Evolutionary conservation across 2,888 invertebrate genomes (phyloP).

Genomic region (Caenorhabditis becei): DNA sequence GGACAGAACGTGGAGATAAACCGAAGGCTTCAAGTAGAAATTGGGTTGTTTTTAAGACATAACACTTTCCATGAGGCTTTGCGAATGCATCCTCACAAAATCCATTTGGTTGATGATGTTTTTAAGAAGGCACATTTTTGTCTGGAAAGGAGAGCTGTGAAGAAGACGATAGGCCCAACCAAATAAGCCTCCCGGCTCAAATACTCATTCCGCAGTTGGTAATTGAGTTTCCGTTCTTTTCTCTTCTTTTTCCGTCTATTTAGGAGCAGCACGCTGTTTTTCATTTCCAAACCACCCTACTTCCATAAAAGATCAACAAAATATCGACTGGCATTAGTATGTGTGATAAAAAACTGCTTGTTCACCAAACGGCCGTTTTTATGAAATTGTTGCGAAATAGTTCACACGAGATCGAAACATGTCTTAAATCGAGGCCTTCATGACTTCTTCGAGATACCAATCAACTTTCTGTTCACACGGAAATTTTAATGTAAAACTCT

Average conservation of each 20-base stretch:
- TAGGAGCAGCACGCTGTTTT: not conserved
- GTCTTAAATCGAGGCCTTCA: too few species aligned
- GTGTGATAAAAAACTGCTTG: too few species aligned
- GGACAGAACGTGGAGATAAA: too few species aligned
- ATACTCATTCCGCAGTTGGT: constrained; percentile 30
- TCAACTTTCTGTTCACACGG: constrained; percentile 3
- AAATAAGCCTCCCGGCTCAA: constrained; percentile 38
- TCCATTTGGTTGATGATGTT: not conserved
- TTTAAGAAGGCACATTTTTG: not conserved
- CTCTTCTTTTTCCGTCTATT: not conserved
- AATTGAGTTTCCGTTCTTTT: constrained; percentile 51
- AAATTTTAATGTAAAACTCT: not conserved
- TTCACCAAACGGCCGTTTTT: too few species aligned
- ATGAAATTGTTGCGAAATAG: too few species aligned
- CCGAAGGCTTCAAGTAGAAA: too few species aligned
- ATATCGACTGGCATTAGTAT: too few species aligned
- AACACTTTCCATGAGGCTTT: not conserved
- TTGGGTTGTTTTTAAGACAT: too few species aligned
- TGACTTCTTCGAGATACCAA: constrained; percentile 20
- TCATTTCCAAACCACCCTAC: not conserved
- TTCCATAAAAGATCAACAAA: not conserved
- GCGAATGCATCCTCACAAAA: not conserved
- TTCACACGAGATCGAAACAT: too few species aligned
- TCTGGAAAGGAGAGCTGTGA: not conserved
- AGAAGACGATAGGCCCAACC: constrained; percentile 11